phyloP scores from a whole-genome alignment of 2,888 invertebrate genomes.

The Halocaridina rubra region DNA sequence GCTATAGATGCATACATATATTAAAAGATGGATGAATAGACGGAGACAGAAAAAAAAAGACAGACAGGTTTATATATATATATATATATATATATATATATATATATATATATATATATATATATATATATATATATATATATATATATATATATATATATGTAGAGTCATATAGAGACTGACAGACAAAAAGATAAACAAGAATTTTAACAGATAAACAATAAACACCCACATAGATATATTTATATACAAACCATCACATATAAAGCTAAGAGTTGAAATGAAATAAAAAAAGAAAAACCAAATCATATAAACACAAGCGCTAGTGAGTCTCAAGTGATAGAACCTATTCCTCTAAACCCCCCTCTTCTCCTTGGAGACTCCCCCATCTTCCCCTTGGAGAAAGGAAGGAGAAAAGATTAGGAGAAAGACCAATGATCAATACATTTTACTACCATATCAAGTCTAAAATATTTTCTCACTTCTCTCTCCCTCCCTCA shows the following conservation, averaged over 20 bases:
- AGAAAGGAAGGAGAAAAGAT: neutral
- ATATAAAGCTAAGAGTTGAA: neutral
- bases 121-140: neutral
- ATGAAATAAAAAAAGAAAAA: too few relatives aligned
- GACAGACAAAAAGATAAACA: neutral
- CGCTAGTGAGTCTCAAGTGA: too few relatives aligned
- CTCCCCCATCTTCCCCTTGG: too few relatives aligned
- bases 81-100: conserved; percentile 13
- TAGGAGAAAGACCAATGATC: too few relatives aligned
- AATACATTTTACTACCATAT: too few relatives aligned
- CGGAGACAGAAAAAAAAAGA: neutral
- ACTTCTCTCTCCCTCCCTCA: neutral
- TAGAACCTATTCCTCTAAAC: too few relatives aligned
- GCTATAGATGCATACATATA: neutral
- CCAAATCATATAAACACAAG: too few relatives aligned
- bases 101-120: neutral
- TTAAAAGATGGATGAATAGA: neutral
- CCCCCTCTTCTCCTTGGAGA: too few relatives aligned
- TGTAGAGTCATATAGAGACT: neutral
- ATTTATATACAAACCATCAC: neutral
- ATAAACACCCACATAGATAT: neutral
- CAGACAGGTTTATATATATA: neutral
- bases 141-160: neutral
- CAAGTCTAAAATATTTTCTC: too few relatives aligned
- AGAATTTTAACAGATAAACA: neutral